Base-by-base conservation (phyloP, 2,888 invertebrate genomes). In the Mesorhabditis sp. region DNA sequence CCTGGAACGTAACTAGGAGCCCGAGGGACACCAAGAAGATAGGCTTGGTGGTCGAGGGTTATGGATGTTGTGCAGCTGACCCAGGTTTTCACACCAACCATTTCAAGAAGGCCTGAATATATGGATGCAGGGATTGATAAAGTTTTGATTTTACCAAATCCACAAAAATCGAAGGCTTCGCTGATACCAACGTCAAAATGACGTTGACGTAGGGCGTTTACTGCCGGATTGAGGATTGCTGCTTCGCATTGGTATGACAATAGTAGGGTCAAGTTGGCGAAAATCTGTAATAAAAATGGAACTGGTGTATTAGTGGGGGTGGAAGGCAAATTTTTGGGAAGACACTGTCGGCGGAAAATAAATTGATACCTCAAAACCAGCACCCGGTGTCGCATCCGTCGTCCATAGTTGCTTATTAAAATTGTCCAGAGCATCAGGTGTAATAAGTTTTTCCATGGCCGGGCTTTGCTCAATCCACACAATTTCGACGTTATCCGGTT, bases 91-190 rank as follows among this genome's bases (percentile, higher is more conserved):
- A 50, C 58, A 13, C 58, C 58, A 50, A 50, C 2, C 58, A 50
- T 50, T n/a, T 50, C 58, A 50, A n/a, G 10, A 13, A 50, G 58
- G 58, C 58, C 58, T 50, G 58, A 50, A 50, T 28, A 28, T 28
- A 28, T 28, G 28, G 28, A 28, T 28, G 28, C 28, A 28, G 28
- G 28, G 28, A 28, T 28, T 28, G 28, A 28, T 28, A 28, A 28
- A 28, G 28, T 28, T 28, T 28, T 28, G 28, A 28, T 28, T 28
- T 28, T n/a, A 50, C 58, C 58, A 50, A 13, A 50, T 50, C 58
- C 58, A 50, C 58, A 50, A 50, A 50, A 50, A n/a, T 50, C 58
- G 58, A 50, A 50, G 10, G n/a, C 58, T 50, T 50, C 58, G 58
- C 58, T 13, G n/a, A 50, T n/a, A n/a, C 10, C 58, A 10, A 50